A percentile compares a stretch with the other conserved stretches of the same genome.
phyloP scores from a whole-genome alignment of 2,113 vertebrate genomes.

The Brachionichthys hirsutus region DNA sequence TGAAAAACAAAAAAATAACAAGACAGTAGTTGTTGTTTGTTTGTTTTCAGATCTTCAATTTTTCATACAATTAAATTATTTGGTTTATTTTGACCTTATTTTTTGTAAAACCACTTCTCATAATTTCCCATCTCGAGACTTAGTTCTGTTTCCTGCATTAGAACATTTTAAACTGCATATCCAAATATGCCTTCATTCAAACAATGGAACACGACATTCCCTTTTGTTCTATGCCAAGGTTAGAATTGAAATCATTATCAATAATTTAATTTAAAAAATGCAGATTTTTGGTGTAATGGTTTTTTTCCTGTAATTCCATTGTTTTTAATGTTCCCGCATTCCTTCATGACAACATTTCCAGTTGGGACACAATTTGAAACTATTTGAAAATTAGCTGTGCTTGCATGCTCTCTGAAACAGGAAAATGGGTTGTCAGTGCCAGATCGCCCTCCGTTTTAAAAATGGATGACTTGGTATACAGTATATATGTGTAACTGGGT shows the following conservation, averaged over 20 bases:
- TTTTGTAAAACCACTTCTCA: too few species aligned
- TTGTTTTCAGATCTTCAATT: too few species aligned
- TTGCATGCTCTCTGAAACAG: conserved; percentile 19
- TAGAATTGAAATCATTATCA: conserved; percentile 33
- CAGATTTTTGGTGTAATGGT: conserved; percentile 30
- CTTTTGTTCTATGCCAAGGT: conserved; percentile 27
- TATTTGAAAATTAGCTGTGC: conserved; percentile 4
- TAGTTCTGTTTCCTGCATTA: conserved; percentile 10
- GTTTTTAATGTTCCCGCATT: conserved; percentile 22
- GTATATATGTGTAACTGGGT: conserved; percentile 26
- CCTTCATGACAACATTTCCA: conserved; percentile 11
- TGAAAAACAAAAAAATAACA: too few species aligned
- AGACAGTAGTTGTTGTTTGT: too few species aligned
- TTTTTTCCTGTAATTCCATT: conserved; percentile 29
- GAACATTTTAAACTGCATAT: conserved; percentile 15
- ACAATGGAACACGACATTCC: not conserved
- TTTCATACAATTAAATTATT: too few species aligned
- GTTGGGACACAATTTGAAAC: conserved; percentile 16
- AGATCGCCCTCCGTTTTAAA: conserved; percentile 26
- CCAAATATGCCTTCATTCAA: conserved; percentile 17
- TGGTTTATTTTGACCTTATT: too few species aligned
- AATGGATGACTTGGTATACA: conserved; percentile 33
- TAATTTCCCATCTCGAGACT: not conserved
- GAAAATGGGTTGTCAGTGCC: conserved; percentile 9
- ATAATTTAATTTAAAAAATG: conserved; percentile 19